Percentiles rank a stretch among this genome's conserved stretches.
These are phyloP conservation scores for Serripes groenlandicus DNA, from an alignment of 2,888 invertebrate genomes.

Conservation along the genomic window DNA sequence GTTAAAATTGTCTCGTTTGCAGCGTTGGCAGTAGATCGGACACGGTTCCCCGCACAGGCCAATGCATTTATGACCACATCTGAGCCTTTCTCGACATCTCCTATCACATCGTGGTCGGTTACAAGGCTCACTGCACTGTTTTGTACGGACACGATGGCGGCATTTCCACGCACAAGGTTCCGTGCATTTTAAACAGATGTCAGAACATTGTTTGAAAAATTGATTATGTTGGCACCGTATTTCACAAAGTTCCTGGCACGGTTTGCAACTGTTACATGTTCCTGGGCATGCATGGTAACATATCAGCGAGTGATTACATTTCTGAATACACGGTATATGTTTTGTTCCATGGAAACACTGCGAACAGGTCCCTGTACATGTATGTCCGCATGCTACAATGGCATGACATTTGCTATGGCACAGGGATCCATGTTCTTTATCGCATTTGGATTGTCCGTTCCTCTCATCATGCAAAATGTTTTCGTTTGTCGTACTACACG, in stretches of 20 bases:
- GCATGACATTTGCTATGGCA: neutral
- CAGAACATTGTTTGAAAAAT: constrained; percentile 80
- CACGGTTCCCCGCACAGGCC: constrained; percentile 92
- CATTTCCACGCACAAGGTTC: constrained; percentile 85
- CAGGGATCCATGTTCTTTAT: neutral
- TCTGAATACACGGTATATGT: constrained; percentile 47
- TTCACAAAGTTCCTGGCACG: constrained; percentile 51
- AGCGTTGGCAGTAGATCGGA: constrained; percentile 89
- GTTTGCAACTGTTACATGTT: constrained; percentile 56
- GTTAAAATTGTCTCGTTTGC: constrained; percentile 85
- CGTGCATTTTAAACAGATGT: constrained; percentile 81
- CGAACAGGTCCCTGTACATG: constrained; percentile 17
- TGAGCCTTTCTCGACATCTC: constrained; percentile 65
- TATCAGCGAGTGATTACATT: constrained; percentile 41
- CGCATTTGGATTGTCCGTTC: neutral
- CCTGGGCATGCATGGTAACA: constrained; percentile 62
- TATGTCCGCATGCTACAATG: constrained; percentile 65
- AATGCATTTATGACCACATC: constrained; percentile 86
- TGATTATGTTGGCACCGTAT: constrained; percentile 57
- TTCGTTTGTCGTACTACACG: neutral
- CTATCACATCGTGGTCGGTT: constrained; percentile 77
- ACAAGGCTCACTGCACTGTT: constrained; percentile 84
- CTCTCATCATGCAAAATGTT: no score
- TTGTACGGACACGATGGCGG: constrained; percentile 78
- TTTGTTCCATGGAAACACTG: constrained; percentile 30